These are phyloP conservation scores for Mixornis gularis DNA, from an alignment of 2,113 vertebrate species.

Conservation along the genomic window DNA sequence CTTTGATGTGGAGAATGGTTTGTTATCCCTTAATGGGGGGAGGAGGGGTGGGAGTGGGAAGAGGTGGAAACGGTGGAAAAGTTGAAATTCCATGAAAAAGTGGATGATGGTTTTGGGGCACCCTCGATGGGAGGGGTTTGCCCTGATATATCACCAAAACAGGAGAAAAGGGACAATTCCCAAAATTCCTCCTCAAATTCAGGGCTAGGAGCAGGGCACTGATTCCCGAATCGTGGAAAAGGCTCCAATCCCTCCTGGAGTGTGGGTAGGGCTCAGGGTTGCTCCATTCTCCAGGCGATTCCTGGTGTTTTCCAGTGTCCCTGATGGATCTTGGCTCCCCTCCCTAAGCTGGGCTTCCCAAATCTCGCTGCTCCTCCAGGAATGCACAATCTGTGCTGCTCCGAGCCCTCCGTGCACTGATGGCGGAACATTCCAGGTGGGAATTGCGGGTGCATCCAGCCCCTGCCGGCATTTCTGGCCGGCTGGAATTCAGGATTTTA, in stretches of 20 bases:
- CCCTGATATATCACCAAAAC: neutral
- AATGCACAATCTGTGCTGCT: rapidly evolving
- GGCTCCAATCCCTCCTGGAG: neutral
- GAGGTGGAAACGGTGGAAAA: neutral
- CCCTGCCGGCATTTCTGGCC: rapidly evolving
- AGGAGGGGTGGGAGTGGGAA: rapidly evolving
- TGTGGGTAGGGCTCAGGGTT: rapidly evolving
- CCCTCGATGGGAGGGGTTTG: rapidly evolving
- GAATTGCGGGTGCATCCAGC: neutral
- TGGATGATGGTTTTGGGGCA: neutral
- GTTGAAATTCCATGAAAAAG: neutral
- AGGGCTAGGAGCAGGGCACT: rapidly evolving
- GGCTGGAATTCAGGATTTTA: neutral
- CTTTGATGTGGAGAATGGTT: neutral
- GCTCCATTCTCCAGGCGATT: rapidly evolving
- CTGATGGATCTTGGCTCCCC: neutral
- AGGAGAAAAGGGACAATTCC: neutral
- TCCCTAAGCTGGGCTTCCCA: neutral
- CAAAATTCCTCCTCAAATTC: neutral
- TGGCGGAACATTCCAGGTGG: neutral
- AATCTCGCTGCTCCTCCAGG: rapidly evolving
- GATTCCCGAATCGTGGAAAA: neutral
- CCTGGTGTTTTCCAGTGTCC: rapidly evolving
- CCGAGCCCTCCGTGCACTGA: rapidly evolving
- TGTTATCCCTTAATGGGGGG: rapidly evolving